A percentile compares a stretch with the other conserved stretches of the same genome.
These are phyloP conservation scores for Ormyrus labotus DNA, from an alignment of 2,888 invertebrate genomes.

Conservation along the genomic window DNA sequence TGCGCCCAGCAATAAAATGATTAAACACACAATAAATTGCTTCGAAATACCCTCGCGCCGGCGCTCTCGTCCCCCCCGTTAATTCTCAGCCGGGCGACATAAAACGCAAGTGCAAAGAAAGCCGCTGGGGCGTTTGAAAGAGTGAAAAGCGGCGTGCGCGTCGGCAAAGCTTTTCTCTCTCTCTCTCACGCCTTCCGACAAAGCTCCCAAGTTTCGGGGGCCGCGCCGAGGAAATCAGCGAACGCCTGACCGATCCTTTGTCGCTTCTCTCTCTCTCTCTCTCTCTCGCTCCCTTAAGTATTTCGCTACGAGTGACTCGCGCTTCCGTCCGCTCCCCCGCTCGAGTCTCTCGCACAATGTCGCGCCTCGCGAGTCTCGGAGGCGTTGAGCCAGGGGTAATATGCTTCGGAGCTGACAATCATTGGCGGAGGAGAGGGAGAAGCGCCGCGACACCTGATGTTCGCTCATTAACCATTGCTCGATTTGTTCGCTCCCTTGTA, in stretches of 20 bases:
- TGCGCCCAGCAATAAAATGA: too few species aligned
- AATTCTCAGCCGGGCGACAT: background rate
- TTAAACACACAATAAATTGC: too few species aligned
- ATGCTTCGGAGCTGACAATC: slow-evolving; percentile 29
- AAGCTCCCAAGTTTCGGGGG: slow-evolving; percentile 34
- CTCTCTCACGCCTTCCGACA: slow-evolving; percentile 43
- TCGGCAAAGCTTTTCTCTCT: slow-evolving; percentile 28
- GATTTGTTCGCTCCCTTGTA: background rate
- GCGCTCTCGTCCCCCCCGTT: too few species aligned
- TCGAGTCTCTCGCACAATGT: slow-evolving; percentile 25
- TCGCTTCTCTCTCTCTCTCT: slow-evolving; percentile 2
- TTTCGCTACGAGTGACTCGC: slow-evolving; percentile 30
- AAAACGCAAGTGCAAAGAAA: background rate
- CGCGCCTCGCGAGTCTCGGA: slow-evolving; percentile 62
- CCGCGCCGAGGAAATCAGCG: slow-evolving; percentile 33
- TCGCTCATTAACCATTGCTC: slow-evolving; percentile 28
- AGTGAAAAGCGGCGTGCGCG: slow-evolving; percentile 42
- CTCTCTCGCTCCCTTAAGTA: slow-evolving; percentile 21
- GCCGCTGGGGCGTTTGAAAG: slow-evolving; percentile 33
- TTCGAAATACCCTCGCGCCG: too few species aligned
- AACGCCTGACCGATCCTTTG: slow-evolving; percentile 52
- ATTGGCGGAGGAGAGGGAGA: slow-evolving; percentile 8
- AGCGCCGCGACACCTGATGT: slow-evolving; percentile 33
- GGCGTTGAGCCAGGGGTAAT: slow-evolving; percentile 71
- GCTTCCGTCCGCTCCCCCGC: background rate